Percentiles rank a stretch among this genome's conserved stretches.
phyloP scores from a whole-genome alignment of 1,140 invertebrate genomes.

The Aricia agestis region DNA sequence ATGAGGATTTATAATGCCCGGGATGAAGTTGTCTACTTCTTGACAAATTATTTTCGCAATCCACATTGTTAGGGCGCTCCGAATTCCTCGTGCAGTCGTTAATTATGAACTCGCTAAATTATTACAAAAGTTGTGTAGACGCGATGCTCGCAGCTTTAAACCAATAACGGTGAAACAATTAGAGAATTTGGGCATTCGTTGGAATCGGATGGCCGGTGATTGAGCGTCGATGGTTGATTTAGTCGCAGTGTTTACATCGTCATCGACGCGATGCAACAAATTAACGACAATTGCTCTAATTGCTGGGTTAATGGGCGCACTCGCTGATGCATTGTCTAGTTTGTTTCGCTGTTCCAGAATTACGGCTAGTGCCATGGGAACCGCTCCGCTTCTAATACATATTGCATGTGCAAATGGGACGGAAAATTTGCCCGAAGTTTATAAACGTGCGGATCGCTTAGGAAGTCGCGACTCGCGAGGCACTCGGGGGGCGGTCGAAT shows the following conservation, averaged over 20 bases:
- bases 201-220: background rate
- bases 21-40: constrained; percentile 31
- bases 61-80: constrained; percentile 21
- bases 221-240: constrained; percentile 20
- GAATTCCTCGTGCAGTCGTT: constrained; percentile 21
- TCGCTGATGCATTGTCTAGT: constrained; percentile 61
- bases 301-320: constrained; percentile 60
- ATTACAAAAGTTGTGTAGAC: background rate
- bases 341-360: constrained; percentile 44
- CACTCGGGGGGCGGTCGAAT: constrained; percentile 35
- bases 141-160: background rate
- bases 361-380: constrained; percentile 49
- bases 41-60: constrained; percentile 37
- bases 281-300: constrained; percentile 73
- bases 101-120: background rate
- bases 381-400: constrained; percentile 5
- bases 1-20: constrained; percentile 40
- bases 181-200: background rate
- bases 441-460: constrained; percentile 8
- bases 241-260: constrained; percentile 23
- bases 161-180: background rate
- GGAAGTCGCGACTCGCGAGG: constrained; percentile 18
- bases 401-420: background rate
- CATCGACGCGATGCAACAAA: constrained; percentile 47
- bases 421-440: background rate